phyloP scores from a whole-genome alignment of 2,888 invertebrate genomes.

The Chouioia cunea region DNA sequence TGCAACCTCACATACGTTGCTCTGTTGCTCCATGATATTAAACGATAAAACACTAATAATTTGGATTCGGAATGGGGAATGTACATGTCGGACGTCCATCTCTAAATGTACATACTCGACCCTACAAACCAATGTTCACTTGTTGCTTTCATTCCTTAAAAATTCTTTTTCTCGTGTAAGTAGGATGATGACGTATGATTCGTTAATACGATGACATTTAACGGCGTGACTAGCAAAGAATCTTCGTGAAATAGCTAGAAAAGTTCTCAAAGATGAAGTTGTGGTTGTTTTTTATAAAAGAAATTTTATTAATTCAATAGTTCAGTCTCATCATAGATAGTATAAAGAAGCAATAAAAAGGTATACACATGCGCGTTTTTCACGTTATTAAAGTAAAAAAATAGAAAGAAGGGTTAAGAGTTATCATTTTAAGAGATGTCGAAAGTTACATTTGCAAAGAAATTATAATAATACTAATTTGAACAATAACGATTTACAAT shows the following conservation, averaged over 20 bases:
- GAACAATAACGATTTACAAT: not conserved
- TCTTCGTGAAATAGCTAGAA: conserved; percentile 45
- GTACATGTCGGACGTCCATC: conserved; percentile 40
- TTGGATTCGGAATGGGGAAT: conserved; percentile 42
- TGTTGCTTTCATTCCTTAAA: conserved; percentile 35
- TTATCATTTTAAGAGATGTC: conserved; percentile 31
- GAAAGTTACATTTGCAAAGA: conserved; percentile 28
- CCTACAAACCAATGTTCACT: conserved; percentile 45
- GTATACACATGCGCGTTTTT: conserved; percentile 47
- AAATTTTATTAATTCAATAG: conserved; percentile 46
- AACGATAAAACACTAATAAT: conserved; percentile 40
- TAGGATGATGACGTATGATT: conserved; percentile 29
- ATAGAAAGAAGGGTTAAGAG: conserved; percentile 23
- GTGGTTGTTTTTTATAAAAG: conserved; percentile 39
- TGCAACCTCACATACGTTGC: conserved; percentile 42
- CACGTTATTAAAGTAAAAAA: conserved; percentile 33
- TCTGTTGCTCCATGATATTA: conserved; percentile 40
- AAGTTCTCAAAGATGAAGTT: conserved; percentile 39
- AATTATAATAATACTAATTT: conserved; percentile 27
- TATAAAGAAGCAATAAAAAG: conserved; percentile 45
- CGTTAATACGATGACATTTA: conserved; percentile 29
- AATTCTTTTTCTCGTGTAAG: conserved; percentile 20
- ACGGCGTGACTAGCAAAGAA: conserved; percentile 37
- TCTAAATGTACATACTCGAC: conserved; percentile 47
- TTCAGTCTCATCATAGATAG: conserved; percentile 47